Evolutionary conservation across 1,140 invertebrate genomes (phyloP), one percentile per base, ranked within the genome.

Genomic region (Trachymyrmex septentrionalis): DNA sequence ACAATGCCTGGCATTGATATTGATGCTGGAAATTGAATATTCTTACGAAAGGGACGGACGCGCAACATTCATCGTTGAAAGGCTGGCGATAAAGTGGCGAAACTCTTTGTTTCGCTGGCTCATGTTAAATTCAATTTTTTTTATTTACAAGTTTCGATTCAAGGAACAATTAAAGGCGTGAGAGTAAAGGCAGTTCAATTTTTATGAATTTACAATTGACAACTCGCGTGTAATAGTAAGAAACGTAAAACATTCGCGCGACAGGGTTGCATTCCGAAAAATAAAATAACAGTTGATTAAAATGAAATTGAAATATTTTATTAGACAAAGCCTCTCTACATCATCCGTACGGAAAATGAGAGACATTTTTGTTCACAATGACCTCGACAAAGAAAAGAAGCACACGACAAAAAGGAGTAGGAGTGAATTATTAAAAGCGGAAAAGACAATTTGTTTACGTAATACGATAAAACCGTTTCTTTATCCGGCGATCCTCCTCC

Each of bases 1-100:
- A 84, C 80, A 84, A 84, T 84, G 69, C 80, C 61, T 14, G 69
- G 80, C 80, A 84, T 75, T 84, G 80, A 84, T 84, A 84, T 84
- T 84, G 38, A 44, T 44, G 69, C 69, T 84, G 57, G 69, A 84
- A 84, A 84, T 84, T 84, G 80, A 84, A 84, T 84, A 84, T 84
- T 84, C 80, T 84, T 84, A 84, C 69, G 64, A n/a, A 30, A 30
- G 66, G 14, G 38, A 82, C 34, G 14, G 55, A 59, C 9, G 44
- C 55, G 80, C 57, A 73, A 82, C 69, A 63, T 84, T 27, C 24
- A 30, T 73, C 69, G 38, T 34, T 44, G 67, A 84, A 69, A 71
- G 64, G 21, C 38, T 38, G 66, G 24, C 44, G 55, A 84, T 84
- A 50, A 75, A 84, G 55, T 84, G n/a, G 69, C 55, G 66, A 34